These are phyloP conservation scores for Porites lobata DNA, from an alignment of 92 coral and sea anemone genomes.

Conservation along the genomic window DNA sequence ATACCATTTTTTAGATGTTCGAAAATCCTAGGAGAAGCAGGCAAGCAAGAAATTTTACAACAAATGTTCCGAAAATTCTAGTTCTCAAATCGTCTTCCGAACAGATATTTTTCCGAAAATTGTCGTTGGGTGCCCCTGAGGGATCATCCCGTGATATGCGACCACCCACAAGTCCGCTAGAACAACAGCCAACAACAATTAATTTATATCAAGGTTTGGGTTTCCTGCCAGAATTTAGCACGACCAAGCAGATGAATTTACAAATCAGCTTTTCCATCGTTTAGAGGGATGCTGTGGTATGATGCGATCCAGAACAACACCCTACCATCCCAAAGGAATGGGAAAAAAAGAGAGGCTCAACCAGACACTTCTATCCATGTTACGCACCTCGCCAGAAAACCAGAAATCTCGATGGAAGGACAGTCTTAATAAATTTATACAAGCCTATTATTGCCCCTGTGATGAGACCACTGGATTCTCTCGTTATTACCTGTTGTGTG, in stretches of 20 bases:
- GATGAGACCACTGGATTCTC: not conserved
- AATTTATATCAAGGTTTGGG: slow-evolving; percentile 24
- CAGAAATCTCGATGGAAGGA: slow-evolving; percentile 46
- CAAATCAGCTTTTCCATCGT: slow-evolving; percentile 42
- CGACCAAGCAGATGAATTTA: slow-evolving; percentile 35
- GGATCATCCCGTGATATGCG: slow-evolving; percentile 15
- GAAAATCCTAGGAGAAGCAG: too few relatives aligned
- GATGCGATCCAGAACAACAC: slow-evolving; percentile 22
- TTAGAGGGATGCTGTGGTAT: slow-evolving; percentile 43
- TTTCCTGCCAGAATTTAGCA: slow-evolving; percentile 46
- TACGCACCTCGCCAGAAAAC: slow-evolving; percentile 31
- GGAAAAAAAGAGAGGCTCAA: slow-evolving; percentile 29
- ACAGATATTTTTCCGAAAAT: too few relatives aligned
- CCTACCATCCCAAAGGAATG: slow-evolving; percentile 25
- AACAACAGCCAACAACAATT: slow-evolving; percentile 44
- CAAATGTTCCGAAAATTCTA: too few relatives aligned
- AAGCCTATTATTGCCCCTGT: slow-evolving; percentile 57
- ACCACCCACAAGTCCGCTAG: slow-evolving; percentile 45
- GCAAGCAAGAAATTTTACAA: too few relatives aligned
- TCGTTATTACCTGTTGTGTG: too few relatives aligned
- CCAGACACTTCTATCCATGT: slow-evolving; percentile 36
- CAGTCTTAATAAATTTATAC: slow-evolving; percentile 55
- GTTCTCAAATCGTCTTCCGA: too few relatives aligned
- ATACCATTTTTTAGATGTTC: too few relatives aligned
- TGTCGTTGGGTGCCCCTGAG: too few relatives aligned